phyloP scores from a whole-genome alignment of 30 jellyfish, hydroid and myxozoan genomes.

The Clytia hemisphaerica region DNA sequence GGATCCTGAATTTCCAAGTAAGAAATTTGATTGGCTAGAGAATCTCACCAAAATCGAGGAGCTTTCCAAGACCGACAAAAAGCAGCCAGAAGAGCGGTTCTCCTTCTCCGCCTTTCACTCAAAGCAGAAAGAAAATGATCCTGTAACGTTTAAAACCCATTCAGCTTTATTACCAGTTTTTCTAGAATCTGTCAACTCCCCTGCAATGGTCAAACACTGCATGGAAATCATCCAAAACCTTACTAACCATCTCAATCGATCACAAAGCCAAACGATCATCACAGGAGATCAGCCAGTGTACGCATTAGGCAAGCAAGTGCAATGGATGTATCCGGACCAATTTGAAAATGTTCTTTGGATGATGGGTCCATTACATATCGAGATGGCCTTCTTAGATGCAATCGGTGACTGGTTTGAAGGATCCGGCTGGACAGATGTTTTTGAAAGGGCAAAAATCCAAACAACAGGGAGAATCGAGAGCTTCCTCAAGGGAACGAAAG shows the following conservation, averaged over 20 bases:
- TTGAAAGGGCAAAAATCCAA: not conserved
- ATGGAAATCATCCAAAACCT: not conserved
- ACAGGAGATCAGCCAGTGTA: not conserved
- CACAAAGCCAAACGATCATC: not conserved
- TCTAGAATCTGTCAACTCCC: not conserved
- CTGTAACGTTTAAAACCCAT: no score
- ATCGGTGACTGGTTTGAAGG: slow-evolving; percentile 59
- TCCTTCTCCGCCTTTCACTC: no score
- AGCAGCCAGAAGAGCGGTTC: no score
- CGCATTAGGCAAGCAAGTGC: slow-evolving; percentile 21
- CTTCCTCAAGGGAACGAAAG: not conserved
- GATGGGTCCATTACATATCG: slow-evolving; percentile 59
- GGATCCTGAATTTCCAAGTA: no score
- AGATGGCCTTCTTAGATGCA: slow-evolving; percentile 29
- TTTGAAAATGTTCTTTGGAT: slow-evolving; percentile 28
- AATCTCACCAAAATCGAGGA: no score
- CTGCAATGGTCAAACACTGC: not conserved
- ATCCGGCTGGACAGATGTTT: not conserved
- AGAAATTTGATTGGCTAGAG: no score
- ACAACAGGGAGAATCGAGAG: not conserved
- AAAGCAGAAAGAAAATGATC: no score
- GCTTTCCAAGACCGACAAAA: no score
- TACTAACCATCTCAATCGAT: not conserved
- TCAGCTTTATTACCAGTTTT: no score
- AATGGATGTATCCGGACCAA: slow-evolving; percentile 34